These are phyloP conservation scores for Hydra vulgaris DNA, from an alignment of 30 jellyfish, hydroid and myxozoan species.

Conservation along the genomic window DNA sequence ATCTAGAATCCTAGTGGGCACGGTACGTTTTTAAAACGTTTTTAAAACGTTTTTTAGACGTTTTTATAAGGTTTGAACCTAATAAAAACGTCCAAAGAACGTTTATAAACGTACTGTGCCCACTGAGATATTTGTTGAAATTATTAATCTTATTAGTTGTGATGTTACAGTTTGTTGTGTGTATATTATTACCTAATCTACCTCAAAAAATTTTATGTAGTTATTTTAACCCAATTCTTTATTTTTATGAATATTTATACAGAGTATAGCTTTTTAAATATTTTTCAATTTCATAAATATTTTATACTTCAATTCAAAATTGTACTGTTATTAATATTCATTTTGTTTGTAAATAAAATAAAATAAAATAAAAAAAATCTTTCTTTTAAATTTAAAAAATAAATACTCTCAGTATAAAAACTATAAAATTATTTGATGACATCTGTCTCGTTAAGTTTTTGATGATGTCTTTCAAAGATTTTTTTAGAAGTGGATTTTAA, in stretches of 20 bases:
- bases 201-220: too few species aligned
- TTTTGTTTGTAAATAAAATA: not conserved
- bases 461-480: not conserved
- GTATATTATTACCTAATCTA: too few species aligned
- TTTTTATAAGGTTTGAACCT: too few species aligned
- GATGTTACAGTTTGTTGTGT: too few species aligned
- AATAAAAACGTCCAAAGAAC: too few species aligned
- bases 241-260: not conserved
- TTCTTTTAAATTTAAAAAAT: not conserved
- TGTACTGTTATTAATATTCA: not conserved
- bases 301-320: not conserved
- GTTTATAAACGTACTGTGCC: too few species aligned
- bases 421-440: not conserved
- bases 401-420: not conserved
- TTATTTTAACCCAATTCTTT: too few species aligned
- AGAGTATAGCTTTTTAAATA: not conserved
- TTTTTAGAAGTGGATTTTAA: not conserved
- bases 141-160: too few species aligned
- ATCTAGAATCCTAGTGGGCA: too few species aligned
- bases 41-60: too few species aligned
- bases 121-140: too few species aligned
- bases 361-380: not conserved
- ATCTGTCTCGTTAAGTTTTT: not conserved
- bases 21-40: too few species aligned
- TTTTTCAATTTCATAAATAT: not conserved